Conservation (phyloP, 2,113 vertebrate genomes). For the Chrysochloris asiatica region DNA sequence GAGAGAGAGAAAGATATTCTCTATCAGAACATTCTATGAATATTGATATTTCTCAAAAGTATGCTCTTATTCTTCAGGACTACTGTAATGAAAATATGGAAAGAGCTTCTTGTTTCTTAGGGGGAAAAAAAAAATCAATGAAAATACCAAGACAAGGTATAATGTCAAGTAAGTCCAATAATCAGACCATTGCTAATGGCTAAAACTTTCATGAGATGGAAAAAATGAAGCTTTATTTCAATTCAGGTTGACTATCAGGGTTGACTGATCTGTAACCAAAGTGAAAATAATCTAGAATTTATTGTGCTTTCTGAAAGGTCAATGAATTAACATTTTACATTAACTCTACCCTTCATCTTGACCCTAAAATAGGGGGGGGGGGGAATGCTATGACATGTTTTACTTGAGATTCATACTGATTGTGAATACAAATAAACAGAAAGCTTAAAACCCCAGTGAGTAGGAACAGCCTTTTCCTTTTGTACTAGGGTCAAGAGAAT, state of each 20-base stretch:
- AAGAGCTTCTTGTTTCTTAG: slow-evolving; percentile 53
- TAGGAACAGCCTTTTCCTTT: background rate
- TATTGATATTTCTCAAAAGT: slow-evolving; percentile 65
- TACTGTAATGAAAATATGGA: slow-evolving; percentile 70
- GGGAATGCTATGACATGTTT: background rate
- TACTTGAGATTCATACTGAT: slow-evolving; percentile 3
- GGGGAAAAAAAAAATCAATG: slow-evolving; percentile 74
- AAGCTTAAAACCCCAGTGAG: background rate
- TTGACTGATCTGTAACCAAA: slow-evolving; percentile 49
- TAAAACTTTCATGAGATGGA: slow-evolving; percentile 65
- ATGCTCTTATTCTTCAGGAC: slow-evolving; percentile 44
- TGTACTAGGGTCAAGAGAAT: background rate
- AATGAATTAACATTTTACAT: slow-evolving; percentile 60
- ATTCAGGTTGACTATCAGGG: slow-evolving; percentile 56
- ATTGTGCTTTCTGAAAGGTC: slow-evolving; percentile 46
- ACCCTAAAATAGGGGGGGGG: slow-evolving; percentile 43
- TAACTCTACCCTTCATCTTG: slow-evolving; percentile 53
- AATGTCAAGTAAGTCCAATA: slow-evolving; percentile 73
- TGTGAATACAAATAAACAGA: background rate
- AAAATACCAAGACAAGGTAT: slow-evolving; percentile 68
- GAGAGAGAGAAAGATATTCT: slow-evolving; percentile 29
- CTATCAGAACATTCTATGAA: slow-evolving; percentile 57
- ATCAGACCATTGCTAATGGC: slow-evolving; percentile 64
- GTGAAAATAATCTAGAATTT: slow-evolving; percentile 58
- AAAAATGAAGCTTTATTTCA: slow-evolving; percentile 66